Percentiles rank a stretch among this genome's conserved stretches.
Evolutionary conservation across 2,888 invertebrate species (phyloP).

Genomic region (Asteroscopus sphinx): DNA sequence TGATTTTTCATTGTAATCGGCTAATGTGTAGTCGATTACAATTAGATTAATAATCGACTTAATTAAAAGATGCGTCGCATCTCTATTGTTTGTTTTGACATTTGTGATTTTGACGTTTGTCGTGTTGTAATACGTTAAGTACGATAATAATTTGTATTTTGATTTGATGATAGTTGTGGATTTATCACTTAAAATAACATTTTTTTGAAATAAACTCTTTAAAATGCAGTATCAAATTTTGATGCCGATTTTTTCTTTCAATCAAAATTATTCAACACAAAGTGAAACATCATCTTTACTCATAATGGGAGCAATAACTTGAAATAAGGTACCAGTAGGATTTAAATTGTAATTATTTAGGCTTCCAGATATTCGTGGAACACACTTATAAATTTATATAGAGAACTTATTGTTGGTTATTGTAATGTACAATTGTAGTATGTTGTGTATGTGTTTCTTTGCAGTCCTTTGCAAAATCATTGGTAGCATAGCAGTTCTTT

Average conservation of each 20-base stretch:
- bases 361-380: too few relatives aligned
- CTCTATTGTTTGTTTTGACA: slow-evolving; percentile 28
- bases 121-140: neutral
- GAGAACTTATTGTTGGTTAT: too few relatives aligned
- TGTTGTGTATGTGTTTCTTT: too few relatives aligned
- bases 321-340: slow-evolving; percentile 8
- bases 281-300: neutral
- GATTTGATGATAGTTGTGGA: neutral
- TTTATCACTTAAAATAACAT: neutral
- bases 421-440: too few relatives aligned
- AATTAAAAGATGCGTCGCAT: neutral
- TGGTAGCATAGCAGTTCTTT: too few relatives aligned
- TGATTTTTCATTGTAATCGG: neutral
- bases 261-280: neutral
- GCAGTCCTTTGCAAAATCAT: too few relatives aligned
- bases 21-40: neutral
- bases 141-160: neutral
- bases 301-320: slow-evolving; percentile 30
- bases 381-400: too few relatives aligned
- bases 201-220: neutral
- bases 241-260: neutral
- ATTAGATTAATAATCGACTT: slow-evolving; percentile 21
- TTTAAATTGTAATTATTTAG: too few relatives aligned
- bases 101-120: neutral
- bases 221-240: neutral